A percentile compares a stretch with the other conserved stretches of the same genome.
phyloP scores from a whole-genome alignment of 2,113 vertebrate genomes.

The Mobula birostris region DNA sequence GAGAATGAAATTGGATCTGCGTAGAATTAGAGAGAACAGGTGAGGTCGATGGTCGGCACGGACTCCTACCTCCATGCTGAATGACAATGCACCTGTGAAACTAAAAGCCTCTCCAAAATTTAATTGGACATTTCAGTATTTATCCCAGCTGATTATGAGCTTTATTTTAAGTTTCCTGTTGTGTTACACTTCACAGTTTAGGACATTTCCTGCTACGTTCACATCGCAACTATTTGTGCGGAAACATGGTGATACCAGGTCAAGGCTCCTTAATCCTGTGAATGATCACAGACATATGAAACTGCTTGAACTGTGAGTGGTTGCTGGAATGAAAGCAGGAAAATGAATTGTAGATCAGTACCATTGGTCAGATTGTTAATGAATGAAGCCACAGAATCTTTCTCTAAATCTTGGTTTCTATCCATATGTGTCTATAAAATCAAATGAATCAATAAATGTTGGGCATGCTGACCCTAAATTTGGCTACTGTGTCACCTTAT shows the following conservation, averaged over 20 bases:
- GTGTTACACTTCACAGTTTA: not conserved
- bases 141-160: not conserved
- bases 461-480: not conserved
- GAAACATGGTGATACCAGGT: not conserved
- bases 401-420: not conserved
- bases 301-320: not conserved
- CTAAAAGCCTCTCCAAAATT: not conserved
- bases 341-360: not conserved
- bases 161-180: not conserved
- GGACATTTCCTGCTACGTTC: not conserved
- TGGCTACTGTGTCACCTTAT: not conserved
- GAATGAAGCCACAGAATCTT: not conserved
- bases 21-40: too few relatives aligned
- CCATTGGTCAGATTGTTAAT: not conserved
- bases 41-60: too few relatives aligned
- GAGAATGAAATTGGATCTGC: too few relatives aligned
- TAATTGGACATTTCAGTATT: not conserved
- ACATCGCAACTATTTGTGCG: not conserved
- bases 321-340: not conserved
- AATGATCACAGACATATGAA: too few relatives aligned
- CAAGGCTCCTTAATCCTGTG: not conserved
- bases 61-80: too few relatives aligned
- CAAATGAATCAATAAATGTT: conserved; percentile 37
- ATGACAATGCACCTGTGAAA: not conserved
- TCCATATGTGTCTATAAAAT: not conserved